These are phyloP conservation scores for Triops cancriformis DNA, from an alignment of 1,140 invertebrate species.

Conservation along the genomic window DNA sequence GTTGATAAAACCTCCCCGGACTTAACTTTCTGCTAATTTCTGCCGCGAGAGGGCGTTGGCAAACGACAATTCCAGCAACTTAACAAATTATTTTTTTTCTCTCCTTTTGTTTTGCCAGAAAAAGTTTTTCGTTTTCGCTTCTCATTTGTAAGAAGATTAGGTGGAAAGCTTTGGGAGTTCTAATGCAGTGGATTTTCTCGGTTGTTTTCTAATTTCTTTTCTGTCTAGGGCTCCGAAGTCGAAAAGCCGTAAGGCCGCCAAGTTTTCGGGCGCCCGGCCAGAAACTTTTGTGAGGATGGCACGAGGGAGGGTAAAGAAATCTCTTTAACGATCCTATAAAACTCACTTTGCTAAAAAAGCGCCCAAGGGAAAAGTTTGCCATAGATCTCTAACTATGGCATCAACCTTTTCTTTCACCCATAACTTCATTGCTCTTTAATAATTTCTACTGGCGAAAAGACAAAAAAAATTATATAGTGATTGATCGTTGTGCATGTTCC, in stretches of 20 bases:
- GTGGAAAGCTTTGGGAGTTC: background rate
- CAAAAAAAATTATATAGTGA: too few species aligned
- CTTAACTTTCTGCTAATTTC: background rate
- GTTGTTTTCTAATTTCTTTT: conserved; percentile 7
- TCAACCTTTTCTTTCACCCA: conserved; percentile 1
- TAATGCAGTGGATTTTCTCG: background rate
- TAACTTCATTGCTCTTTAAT: background rate
- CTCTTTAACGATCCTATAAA: background rate
- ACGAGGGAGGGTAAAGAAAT: background rate
- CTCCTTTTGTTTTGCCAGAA: too few species aligned
- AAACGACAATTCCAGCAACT: too few species aligned
- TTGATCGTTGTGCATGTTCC: too few species aligned
- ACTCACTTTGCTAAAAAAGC: background rate
- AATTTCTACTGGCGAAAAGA: too few species aligned
- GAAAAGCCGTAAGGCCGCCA: background rate
- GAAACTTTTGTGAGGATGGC: background rate
- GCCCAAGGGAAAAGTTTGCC: background rate
- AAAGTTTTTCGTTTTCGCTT: too few species aligned
- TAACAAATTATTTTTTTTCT: too few species aligned
- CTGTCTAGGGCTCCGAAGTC: background rate
- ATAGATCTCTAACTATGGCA: background rate
- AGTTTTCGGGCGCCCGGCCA: background rate
- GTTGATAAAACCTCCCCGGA: background rate
- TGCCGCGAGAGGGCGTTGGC: background rate
- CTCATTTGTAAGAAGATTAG: too few species aligned